Conservation (phyloP, 2,113 vertebrate species). For the Protobothrops flavoviridis region DNA sequence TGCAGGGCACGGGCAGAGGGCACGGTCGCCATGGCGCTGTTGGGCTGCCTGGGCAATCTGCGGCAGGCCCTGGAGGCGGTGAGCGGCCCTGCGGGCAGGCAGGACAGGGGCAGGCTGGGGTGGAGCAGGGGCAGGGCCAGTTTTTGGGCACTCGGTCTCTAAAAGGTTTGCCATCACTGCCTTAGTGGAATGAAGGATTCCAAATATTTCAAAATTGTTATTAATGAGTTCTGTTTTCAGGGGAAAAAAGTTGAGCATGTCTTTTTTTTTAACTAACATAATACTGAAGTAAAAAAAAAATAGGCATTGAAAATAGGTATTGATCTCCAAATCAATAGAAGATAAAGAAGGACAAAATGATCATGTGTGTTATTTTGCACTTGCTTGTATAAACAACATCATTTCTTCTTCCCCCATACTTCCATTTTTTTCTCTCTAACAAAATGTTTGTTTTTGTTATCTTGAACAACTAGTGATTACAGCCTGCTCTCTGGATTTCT, state of each 20-base stretch:
- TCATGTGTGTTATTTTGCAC: background rate
- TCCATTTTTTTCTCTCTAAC: background rate
- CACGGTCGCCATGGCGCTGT: no score
- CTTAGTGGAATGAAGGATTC: background rate
- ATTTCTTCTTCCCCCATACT: background rate
- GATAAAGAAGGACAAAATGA: background rate
- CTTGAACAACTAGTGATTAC: background rate
- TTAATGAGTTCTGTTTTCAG: background rate
- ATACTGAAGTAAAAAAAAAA: background rate
- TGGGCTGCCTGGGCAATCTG: no score
- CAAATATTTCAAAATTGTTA: conserved; percentile 21
- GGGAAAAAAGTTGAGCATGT: background rate
- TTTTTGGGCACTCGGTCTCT: no score
- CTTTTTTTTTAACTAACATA: background rate
- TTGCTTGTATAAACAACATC: background rate
- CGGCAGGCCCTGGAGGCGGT: no score
- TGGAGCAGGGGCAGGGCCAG: no score
- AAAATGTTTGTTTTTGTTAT: conserved; percentile 2
- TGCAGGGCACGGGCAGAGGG: no score
- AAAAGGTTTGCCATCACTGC: no score
- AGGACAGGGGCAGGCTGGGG: no score
- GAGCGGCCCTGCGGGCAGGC: no score
- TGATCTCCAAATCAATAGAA: conserved; percentile 3
- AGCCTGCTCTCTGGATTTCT: background rate
- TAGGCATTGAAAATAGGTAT: background rate